Evolutionary conservation across 2,113 vertebrate species (phyloP), one percentile per base, ranked within the genome.

Genomic region (Sorex araneus): DNA sequence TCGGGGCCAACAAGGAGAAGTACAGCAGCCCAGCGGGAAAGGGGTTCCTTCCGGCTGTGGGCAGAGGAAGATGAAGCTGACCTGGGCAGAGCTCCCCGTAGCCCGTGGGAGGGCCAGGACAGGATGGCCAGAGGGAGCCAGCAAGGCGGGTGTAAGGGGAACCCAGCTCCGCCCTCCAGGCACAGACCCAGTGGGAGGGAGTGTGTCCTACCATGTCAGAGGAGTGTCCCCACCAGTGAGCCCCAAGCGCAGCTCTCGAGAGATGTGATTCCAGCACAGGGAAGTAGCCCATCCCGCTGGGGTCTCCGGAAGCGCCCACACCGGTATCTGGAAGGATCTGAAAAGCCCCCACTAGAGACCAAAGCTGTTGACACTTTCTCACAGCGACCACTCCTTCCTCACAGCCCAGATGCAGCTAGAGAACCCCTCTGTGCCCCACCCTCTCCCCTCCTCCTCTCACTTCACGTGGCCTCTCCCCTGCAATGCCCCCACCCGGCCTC

Each of bases 141-240:
- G 34, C 0, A 2, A 63, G 18, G 63, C 47, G 13, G 34, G 64
- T 11, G 11, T 30, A 80, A 34, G 4, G 23, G 1, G 10, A 60
- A 23, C 6, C 19, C 19, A 60, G 57, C 57, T 60, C 57, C 23
- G 57, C 18, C 57, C 64, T 66, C 28, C 64, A 28, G 64, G 27
- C 23, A 23, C 63, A 64, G 32, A 60, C 8, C 15, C 66, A 21
- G 9, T 0, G 2, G 15, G 30, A 81, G 19, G 16, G 11, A 32
- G 4, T 34, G 9, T 15, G 9, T 77, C 2, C 5, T 2, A 16
- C 8, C 30, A 34, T 5, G 0, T 1, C 21, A 63, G 4, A 28
- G 30, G 75, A 18, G 40, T 6, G 32, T 4, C 34, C 16, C 74
- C 71, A 43, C 47, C n/a, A 28, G n/a, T 9, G 4, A 60, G 50